Percentiles rank a stretch among this genome's conserved stretches.
Conservation (phyloP, 1,140 invertebrate species). For the Drosophila guanche region DNA sequence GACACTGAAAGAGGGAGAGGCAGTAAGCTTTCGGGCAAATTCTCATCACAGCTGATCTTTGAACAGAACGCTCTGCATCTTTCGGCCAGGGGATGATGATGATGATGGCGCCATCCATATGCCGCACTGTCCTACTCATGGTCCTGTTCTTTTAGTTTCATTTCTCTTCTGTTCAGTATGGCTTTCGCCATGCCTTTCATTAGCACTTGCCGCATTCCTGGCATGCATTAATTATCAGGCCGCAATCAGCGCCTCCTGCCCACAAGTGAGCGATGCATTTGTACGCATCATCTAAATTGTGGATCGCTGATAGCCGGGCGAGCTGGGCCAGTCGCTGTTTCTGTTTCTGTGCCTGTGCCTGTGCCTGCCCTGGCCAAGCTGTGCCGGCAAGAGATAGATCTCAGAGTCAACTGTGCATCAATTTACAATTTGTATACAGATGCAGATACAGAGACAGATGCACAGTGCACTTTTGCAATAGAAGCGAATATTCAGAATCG, state of each 20-base stretch:
- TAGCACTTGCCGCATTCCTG: constrained; percentile 65
- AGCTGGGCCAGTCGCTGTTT: not conserved
- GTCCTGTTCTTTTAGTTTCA: not conserved
- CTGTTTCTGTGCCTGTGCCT: no score
- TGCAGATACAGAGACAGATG: no score
- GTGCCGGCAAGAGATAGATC: no score
- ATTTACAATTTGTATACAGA: no score
- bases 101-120: constrained; percentile 34
- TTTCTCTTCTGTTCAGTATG: not conserved
- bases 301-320: constrained; percentile 44
- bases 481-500: no score
- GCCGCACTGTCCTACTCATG: constrained; percentile 15
- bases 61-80: constrained; percentile 28
- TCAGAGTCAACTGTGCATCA: no score
- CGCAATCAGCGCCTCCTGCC: constrained; percentile 47
- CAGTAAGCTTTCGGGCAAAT: not conserved
- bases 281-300: constrained; percentile 63
- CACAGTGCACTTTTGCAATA: no score
- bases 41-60: not conserved
- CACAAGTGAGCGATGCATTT: constrained; percentile 16
- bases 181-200: constrained; percentile 51
- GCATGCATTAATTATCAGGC: constrained; percentile 73
- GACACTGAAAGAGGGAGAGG: no score
- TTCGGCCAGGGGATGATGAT: constrained; percentile 13
- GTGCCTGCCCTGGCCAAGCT: no score